Evolutionary conservation across 2,113 vertebrate species (phyloP).

Genomic region (Xenus cinereus): DNA sequence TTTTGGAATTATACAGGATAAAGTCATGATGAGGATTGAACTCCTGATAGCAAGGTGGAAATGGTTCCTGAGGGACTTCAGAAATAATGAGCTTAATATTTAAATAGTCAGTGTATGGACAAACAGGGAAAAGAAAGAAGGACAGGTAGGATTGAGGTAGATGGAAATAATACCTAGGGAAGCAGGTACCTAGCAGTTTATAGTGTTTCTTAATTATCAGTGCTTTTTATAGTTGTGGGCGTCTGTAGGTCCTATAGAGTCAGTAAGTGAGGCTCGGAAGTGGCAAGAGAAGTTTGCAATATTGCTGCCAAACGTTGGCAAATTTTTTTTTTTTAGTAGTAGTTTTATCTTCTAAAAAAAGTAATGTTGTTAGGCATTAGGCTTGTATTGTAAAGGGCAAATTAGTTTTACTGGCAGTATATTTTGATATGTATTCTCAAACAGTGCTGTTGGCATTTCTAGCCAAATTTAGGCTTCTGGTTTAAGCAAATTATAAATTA

Average conservation of each 20-base stretch:
- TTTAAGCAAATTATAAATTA: neutral
- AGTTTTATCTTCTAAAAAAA: neutral
- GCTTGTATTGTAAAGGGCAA: neutral
- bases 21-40: neutral
- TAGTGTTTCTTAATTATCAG: neutral
- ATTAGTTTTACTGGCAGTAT: neutral
- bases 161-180: neutral
- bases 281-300: neutral
- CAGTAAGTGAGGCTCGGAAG: neutral
- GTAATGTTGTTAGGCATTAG: neutral
- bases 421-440: neutral
- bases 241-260: neutral
- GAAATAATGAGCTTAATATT: neutral
- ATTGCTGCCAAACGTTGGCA: neutral
- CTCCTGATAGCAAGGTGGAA: neutral
- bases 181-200: neutral
- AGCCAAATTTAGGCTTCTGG: neutral
- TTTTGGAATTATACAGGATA: neutral
- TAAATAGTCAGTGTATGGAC: neutral
- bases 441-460: neutral
- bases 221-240: neutral
- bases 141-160: neutral
- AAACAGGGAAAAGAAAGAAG: neutral
- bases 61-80: neutral
- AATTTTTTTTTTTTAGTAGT: neutral